Conservation (phyloP, 1,140 invertebrate species). For the Leptinotarsa defecta region DNA sequence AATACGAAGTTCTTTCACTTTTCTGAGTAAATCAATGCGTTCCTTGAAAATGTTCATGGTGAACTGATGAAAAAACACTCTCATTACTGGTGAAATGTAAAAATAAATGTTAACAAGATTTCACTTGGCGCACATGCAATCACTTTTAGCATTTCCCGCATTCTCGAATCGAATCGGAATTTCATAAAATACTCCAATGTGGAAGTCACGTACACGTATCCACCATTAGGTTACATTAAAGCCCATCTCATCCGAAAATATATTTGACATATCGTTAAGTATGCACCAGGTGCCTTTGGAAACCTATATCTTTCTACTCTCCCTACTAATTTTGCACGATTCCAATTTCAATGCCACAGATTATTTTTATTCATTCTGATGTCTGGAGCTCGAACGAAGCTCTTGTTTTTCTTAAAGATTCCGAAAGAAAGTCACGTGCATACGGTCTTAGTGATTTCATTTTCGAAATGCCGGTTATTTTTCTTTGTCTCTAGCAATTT, state of each 20-base stretch:
- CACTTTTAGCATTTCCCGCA: background rate
- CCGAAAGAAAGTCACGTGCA: conserved; percentile 15
- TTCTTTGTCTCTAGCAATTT: background rate
- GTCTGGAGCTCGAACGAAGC: background rate
- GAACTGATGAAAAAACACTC: too few species aligned
- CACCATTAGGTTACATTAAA: background rate
- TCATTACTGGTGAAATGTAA: too few species aligned
- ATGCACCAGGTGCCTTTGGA: conserved; percentile 19
- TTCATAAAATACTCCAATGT: background rate
- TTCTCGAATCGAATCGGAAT: background rate
- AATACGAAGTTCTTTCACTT: too few species aligned
- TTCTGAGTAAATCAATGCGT: too few species aligned
- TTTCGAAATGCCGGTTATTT: conserved; percentile 1
- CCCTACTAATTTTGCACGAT: conserved; percentile 16
- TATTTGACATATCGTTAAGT: conserved; percentile 21
- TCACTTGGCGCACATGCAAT: background rate
- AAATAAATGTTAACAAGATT: too few species aligned
- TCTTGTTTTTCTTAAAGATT: conserved; percentile 4
- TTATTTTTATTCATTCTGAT: conserved; percentile 21
- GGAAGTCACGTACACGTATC: background rate
- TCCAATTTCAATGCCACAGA: conserved; percentile 23
- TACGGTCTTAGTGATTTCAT: conserved; percentile 2
- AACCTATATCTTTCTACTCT: conserved; percentile 3
- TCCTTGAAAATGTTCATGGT: too few species aligned
- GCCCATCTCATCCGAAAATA: conserved; percentile 7